Evolutionary conservation across 1,140 invertebrate species (phyloP).

Genomic region (Lasioglossum albipes): DNA sequence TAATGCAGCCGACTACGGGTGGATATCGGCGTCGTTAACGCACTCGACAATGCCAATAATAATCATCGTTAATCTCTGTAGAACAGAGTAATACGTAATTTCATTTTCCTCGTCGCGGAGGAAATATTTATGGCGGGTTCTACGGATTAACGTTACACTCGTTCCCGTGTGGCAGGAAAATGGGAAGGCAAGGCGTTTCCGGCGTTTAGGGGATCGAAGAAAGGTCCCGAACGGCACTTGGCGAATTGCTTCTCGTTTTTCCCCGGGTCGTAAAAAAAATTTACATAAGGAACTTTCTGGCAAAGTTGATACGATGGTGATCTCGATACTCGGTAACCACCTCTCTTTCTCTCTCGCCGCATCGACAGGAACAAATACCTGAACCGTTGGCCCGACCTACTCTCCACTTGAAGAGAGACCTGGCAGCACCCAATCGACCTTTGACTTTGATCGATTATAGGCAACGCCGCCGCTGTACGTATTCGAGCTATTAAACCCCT

Average conservation of each 20-base stretch:
- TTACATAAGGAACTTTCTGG: conserved; percentile 45
- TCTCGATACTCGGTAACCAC: conserved; percentile 49
- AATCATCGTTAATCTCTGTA: background rate
- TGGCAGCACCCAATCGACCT: conserved; percentile 56
- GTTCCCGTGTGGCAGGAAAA: background rate
- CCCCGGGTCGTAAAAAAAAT: conserved; percentile 18
- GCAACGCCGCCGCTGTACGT: conserved; percentile 33
- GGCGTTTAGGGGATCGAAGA: background rate
- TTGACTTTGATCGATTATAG: conserved; percentile 65
- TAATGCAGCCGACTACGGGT: background rate
- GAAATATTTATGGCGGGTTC: background rate
- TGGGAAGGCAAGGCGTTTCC: too few relatives aligned
- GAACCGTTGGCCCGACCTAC: conserved; percentile 49
- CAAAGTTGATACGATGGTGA: conserved; percentile 27
- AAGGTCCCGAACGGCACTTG: conserved; percentile 17
- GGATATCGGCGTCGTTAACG: background rate
- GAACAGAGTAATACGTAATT: background rate
- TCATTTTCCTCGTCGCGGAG: background rate
- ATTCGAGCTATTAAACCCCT: conserved; percentile 55
- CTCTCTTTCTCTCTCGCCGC: conserved; percentile 9
- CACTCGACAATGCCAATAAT: background rate
- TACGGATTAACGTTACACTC: too few relatives aligned
- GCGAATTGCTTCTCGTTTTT: conserved; percentile 24
- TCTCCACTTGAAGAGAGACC: conserved; percentile 41
- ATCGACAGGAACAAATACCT: conserved; percentile 60